Evolutionary conservation across 2,113 vertebrate species (phyloP).

Genomic region (Aix galericulata): DNA sequence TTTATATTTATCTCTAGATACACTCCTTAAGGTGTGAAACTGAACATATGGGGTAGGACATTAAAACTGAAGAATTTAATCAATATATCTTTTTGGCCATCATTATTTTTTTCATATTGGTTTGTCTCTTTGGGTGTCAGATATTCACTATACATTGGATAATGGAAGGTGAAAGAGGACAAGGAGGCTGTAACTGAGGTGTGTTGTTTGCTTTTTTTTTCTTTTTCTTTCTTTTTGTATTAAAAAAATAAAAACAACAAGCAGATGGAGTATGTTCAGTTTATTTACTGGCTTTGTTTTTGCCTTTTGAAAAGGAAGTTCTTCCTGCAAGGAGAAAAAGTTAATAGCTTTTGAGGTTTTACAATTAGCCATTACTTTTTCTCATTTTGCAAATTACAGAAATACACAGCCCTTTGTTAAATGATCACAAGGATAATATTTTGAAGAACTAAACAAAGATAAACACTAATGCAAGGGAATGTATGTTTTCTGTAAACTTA

Average conservation of each 20-base stretch:
- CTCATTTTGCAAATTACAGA: background rate
- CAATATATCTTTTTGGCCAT: background rate
- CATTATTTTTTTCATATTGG: background rate
- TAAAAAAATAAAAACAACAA: no score
- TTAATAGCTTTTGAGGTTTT: background rate
- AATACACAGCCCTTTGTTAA: background rate
- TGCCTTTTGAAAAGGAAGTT: background rate
- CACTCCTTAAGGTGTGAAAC: background rate
- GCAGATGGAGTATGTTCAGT: background rate
- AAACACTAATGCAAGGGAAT: background rate
- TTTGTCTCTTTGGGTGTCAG: background rate
- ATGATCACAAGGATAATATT: background rate
- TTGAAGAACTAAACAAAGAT: background rate
- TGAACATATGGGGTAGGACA: background rate
- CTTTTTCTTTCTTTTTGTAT: no score
- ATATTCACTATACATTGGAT: background rate
- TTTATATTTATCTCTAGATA: background rate
- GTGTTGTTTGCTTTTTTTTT: no score
- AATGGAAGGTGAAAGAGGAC: background rate
- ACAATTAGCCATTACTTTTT: background rate
- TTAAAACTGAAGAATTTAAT: background rate
- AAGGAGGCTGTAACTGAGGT: background rate
- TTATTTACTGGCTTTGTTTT: rapidly evolving
- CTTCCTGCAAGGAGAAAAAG: background rate
- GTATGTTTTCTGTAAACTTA: background rate